Base-by-base conservation (phyloP, 2,797 vertebrate genomes). In the Margarornis squamiger region DNA sequence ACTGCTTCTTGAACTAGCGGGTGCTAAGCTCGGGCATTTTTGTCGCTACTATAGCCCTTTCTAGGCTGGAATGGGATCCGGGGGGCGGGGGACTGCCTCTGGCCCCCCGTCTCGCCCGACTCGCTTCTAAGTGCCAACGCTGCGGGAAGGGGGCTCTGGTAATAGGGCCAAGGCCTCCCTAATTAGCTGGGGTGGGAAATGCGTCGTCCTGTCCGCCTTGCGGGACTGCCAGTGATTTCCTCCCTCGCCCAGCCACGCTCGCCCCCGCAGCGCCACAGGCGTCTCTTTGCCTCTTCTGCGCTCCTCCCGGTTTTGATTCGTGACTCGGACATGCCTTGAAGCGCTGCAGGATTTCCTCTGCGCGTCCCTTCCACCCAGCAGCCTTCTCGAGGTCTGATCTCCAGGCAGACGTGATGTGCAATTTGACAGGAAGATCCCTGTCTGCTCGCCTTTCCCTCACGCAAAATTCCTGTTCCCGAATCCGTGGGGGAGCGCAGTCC, bases 71-170 rank as follows among this genome's bases (percentile, higher is more conserved):
- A 63, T 2, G 12, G 8, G 9, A 20, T 11, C 14, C 6, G 4
- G 16, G 27, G 8, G 7, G 13, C 4, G n/a, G 22, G 30, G 0
- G 3, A 43, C 12, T 6, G 15, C 17, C 43, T 77, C 15, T 68
- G 14, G 12, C 2, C 8, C 11, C 14, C 2, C 10, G 7, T 6
- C 22, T 12, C 4, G 5, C 5, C 29, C 4, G 21, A 22, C 24
- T 26, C 32, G 1, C n/a, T 63, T 32, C 43, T 45, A 14, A 67
- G 18, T 12, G 7, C 54, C 17, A 51, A 20, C 9, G 7, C 34
- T 43, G 48, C 10, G 3, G 38, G 54, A 58, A 22, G 2, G 39
- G 30, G 2, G 1, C 8, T 43, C 59, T 30, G 24, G 7, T 24
- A 7, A 32, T 7, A 46, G 39, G 46, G 27, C 43, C 21, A 18